A percentile compares a stretch with the other conserved stretches of the same genome.
These are phyloP conservation scores for Mesorhabditis sp. DNA, from an alignment of 2,888 invertebrate genomes.

Conservation along the genomic window DNA sequence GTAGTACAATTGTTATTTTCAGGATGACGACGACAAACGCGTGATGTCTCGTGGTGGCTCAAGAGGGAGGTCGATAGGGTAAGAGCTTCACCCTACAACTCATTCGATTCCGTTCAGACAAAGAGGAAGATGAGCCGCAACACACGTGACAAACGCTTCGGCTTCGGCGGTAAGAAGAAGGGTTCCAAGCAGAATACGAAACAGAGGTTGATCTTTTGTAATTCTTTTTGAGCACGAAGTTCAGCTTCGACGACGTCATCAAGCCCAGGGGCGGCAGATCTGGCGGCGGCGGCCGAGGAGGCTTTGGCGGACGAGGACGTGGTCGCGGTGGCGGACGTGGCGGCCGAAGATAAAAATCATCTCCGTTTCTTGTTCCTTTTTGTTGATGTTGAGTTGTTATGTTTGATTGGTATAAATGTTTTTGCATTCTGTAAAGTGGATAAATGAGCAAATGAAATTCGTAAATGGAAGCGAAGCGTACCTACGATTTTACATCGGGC, in stretches of 20 bases:
- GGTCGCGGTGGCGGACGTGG: constrained; percentile 18
- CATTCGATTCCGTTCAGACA: not conserved
- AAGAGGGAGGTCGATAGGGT: not conserved
- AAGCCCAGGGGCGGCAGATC: constrained; percentile 14
- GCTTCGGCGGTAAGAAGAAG: constrained; percentile 91
- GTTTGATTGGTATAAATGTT: not conserved
- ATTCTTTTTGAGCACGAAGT: constrained; percentile 3
- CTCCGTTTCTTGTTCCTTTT: constrained; percentile 8
- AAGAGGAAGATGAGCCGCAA: constrained; percentile 17
- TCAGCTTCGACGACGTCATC: constrained; percentile 58
- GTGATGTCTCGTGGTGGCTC: constrained; percentile 14
- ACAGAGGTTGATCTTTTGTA: constrained; percentile 63
- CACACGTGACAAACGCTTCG: constrained; percentile 74
- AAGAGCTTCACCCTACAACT: not conserved
- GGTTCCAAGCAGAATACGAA: constrained; percentile 81
- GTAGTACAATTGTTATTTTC: not conserved
- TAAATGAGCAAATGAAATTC: too few species aligned
- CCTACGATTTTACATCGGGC: not conserved
- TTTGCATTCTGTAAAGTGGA: not conserved
- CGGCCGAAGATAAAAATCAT: constrained; percentile 9
- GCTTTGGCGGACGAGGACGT: constrained; percentile 18
- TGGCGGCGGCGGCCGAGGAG: constrained; percentile 20
- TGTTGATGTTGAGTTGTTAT: constrained; percentile 7
- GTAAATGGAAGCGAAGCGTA: not conserved
- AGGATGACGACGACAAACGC: constrained; percentile 22